Evolutionary conservation across 2,113 vertebrate species (phyloP), one percentile per base, ranked within the genome.

Genomic region (Petrocephalus microphthalmus): DNA sequence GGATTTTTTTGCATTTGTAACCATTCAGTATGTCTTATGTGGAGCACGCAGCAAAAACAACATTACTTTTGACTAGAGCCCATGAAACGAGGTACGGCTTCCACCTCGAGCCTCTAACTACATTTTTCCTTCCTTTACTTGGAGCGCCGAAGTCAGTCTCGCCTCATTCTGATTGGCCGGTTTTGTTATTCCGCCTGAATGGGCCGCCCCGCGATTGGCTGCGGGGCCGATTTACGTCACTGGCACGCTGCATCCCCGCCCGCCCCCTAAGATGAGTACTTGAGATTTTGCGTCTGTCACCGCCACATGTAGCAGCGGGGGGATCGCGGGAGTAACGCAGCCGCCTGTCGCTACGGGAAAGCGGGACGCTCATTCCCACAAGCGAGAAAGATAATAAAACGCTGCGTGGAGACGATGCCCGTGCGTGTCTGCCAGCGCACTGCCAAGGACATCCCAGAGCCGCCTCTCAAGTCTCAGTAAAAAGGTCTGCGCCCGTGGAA

Each of bases 181-280:
- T 94, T 96, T 95, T 96, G 95, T 97, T 96, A 96, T 97, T 96
- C 96, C 95, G 92, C 95, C 93, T 95, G 94, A 96, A 97, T 95
- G 95, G 94, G 89, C 93, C 57, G 93, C 89, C 89, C 89, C 90
- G 90, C 87, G 95, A 97, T 97, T 98, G 98, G 97, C 93, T 93
- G 93, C 85, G 57, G 51, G 47, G 84, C 84, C 84, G 90, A 95
- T 95, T 96, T 94, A 95, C 95, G 96, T 94, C 90, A 91, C 89
- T 92, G 89, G 93, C 56, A 10, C 53, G 7, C 33, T 20, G 54
- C 85, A 8, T 33, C 33, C 53, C n/a, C 2, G 5, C 85, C 85
- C 25, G 54, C 56, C 85, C 15, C 33, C 91, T 92, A 92, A 90
- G 92, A 94, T 91, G 94, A 94, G 94, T 93, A 91, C 94, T 95